Evolutionary conservation across 2,797 vertebrate species (phyloP), one percentile per base, ranked within the genome.

Genomic region (Australoheros facetus): DNA sequence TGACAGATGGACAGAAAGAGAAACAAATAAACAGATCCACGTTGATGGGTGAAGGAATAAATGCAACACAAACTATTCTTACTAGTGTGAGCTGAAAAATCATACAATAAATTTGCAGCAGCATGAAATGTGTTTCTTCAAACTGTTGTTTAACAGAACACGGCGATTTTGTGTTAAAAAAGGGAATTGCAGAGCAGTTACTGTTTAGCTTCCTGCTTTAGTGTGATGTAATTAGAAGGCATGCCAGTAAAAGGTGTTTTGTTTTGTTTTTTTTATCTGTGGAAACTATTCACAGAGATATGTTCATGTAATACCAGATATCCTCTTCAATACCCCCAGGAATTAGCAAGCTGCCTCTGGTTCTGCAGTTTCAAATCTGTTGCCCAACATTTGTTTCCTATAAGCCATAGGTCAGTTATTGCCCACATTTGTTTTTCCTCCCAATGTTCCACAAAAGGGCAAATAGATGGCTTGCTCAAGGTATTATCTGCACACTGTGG

Each of bases 401-500:
- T 69, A 88, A 90, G 93, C 94, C 92, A 93, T 88, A 92, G 91
- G 93, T 94, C 93, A 92, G 37, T 85, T 48, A 70, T 86, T 89
- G 90, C 93, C 91, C 90, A 89, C 92, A 90, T 93, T 93, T 93
- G 90, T 93, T 92, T 94, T 82, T 4, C 85, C 88, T 2, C 26
- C 86, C 87, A 85, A 78, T 93, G 89, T 93, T 92, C 92, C 87
- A 88, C 84, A 81, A 91, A 92, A 91, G 90, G 91, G 89, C 93
- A 93, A 90, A 90, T 86, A 91, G 85, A 89, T 80, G 82, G 87
- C 87, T 92, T 90, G 94, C 91, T 92, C 91, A 93, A 85, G 89
- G 92, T 91, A 92, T 93, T 93, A 92, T 94, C 92, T 93, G 90
- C 90, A 88, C 89, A 71, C 87, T 86, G 93, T 81, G 91, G 91